These are phyloP conservation scores for Apolygus lucorum DNA, from an alignment of 1,140 invertebrate genomes.

Conservation along the genomic window DNA sequence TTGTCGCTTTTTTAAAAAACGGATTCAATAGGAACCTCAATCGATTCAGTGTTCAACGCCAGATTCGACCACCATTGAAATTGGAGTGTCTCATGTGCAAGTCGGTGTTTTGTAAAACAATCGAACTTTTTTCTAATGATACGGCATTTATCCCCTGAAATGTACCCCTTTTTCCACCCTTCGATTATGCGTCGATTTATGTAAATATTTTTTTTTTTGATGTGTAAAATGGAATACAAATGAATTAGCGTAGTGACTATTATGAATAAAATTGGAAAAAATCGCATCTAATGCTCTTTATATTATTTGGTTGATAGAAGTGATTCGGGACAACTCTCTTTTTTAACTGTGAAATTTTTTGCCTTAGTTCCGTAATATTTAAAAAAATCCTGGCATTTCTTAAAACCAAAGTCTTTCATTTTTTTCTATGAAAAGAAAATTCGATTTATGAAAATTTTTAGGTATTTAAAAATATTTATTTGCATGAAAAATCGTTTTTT, in stretches of 20 bases:
- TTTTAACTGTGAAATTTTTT: slow-evolving; percentile 2
- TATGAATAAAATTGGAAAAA: neutral
- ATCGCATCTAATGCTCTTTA: slow-evolving; percentile 18
- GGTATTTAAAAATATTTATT: slow-evolving; percentile 10
- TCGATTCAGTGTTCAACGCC: too few species aligned
- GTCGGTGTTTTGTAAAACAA: too few species aligned
- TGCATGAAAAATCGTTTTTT: neutral
- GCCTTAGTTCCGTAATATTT: neutral
- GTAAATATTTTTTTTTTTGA: slow-evolving; percentile 12
- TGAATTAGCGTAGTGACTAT: too few species aligned
- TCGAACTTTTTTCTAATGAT: too few species aligned
- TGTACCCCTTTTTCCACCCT: neutral
- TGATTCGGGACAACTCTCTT: slow-evolving; percentile 16
- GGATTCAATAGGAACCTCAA: too few species aligned
- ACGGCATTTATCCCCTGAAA: too few species aligned
- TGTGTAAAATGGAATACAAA: neutral
- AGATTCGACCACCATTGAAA: too few species aligned
- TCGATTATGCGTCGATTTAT: neutral
- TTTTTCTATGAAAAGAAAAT: slow-evolving; percentile 17
- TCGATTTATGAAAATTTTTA: neutral
- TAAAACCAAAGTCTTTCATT: slow-evolving; percentile 31
- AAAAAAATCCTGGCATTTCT: slow-evolving; percentile 25
- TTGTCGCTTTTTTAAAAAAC: too few species aligned
- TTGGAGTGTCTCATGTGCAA: too few species aligned
- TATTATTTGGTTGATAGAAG: slow-evolving; percentile 18